Evolutionary conservation across 2,888 invertebrate genomes (phyloP), one percentile per base, ranked within the genome.

Genomic region (Lomographa bimaculata): DNA sequence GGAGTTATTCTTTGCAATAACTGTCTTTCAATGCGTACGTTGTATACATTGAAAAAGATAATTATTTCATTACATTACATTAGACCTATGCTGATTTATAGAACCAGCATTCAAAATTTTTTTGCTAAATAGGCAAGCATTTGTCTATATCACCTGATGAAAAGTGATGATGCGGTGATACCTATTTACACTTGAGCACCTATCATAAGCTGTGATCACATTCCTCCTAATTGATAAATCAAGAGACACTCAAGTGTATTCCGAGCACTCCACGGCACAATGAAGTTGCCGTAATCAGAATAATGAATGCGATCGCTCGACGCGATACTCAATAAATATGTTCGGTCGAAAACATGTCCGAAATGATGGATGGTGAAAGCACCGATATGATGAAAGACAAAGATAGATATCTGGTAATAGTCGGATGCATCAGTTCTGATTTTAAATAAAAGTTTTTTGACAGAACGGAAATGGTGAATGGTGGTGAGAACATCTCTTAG

Each of bases 281-380:
- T 40, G 25, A 32, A 30, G 23, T 12, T 24, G 34, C 18, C 54
- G 67, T 78, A 80, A 79, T 80, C 75, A 71, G 61, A 74, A 74
- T 80, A 80, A 81, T 79, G 74, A 81, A 77, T 76, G 68, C 62
- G 79, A 82, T 84, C 77, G 69, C 64, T 78, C 76, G 72, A 60
- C 70, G 58, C 65, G 79, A 81, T 83, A 79, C 75, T 79, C 78
- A 69, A 79, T 82, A 82, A 80, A 82, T 77, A 78, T 72, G 72
- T 71, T 71, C 18, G 10, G 26, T 79, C 73, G 74, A 76, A 83
- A 85, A 85, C 84, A 84, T 77, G 84, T 84, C 83, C 66, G 65
- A 68, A 59, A 81, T 87, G 85, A 87, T 86, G 78, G 84, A 87
- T 84, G 82, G 64, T 72, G 72, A 72, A 74, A 75, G 69, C 72